Percentiles rank a stretch among this genome's conserved stretches.
phyloP scores from a whole-genome alignment of 2,888 invertebrate genomes.

The Agrotis ipsilon region DNA sequence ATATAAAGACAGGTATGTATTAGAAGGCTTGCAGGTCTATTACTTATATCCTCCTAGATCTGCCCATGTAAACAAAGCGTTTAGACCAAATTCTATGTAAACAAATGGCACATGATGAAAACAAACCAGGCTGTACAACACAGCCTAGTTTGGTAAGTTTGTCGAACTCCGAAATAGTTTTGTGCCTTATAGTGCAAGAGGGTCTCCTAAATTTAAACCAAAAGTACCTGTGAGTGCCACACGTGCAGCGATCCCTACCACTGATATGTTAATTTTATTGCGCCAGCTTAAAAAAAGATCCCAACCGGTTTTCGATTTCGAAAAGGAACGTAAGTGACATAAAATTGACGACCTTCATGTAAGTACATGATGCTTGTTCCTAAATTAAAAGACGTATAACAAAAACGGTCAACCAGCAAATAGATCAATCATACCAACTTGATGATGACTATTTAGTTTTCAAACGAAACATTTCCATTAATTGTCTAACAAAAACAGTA shows the following conservation, averaged over 20 bases:
- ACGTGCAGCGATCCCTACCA: conserved; percentile 82
- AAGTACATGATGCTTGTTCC: conserved; percentile 72
- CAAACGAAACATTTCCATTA: conserved; percentile 72
- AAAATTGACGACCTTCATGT: conserved; percentile 84
- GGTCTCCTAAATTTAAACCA: conserved; percentile 69
- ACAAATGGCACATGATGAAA: conserved; percentile 57
- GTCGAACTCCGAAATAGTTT: conserved; percentile 22
- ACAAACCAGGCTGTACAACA: too few species aligned
- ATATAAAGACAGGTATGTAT: too few species aligned
- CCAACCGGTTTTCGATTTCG: conserved; percentile 87
- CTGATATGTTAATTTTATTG: conserved; percentile 90
- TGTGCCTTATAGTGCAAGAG: conserved; percentile 51
- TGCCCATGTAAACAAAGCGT: conserved; percentile 45
- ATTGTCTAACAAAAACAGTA: conserved; percentile 69
- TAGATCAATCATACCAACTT: conserved; percentile 56
- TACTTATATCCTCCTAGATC: conserved; percentile 43
- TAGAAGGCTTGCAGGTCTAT: neutral
- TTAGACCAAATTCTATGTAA: conserved; percentile 56
- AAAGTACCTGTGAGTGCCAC: conserved; percentile 65
- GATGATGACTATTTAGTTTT: conserved; percentile 65
- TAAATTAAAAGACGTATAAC: conserved; percentile 72
- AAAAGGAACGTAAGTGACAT: conserved; percentile 87
- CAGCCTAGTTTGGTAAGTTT: too few species aligned
- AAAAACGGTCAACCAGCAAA: conserved; percentile 69
- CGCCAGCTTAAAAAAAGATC: conserved; percentile 85